Conservation (phyloP, 1,140 invertebrate genomes). For the Plutomurus gul region DNA sequence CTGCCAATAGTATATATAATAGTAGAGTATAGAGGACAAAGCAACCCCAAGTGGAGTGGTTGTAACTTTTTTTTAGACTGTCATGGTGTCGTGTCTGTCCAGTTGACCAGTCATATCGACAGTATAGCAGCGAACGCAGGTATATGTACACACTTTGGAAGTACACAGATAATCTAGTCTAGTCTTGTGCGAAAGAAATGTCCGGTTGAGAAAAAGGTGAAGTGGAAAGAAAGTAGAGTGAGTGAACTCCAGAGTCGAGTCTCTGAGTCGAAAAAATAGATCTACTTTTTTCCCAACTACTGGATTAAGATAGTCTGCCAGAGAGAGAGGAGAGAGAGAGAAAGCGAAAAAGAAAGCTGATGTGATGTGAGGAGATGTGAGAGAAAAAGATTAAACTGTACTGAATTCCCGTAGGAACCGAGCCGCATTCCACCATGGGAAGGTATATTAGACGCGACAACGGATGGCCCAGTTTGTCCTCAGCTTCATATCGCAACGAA, state of each 20-base stretch:
- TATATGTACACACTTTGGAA: too few relatives aligned
- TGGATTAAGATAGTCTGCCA: too few relatives aligned
- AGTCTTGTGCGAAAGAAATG: too few relatives aligned
- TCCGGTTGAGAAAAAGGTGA: too few relatives aligned
- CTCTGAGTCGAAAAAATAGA: too few relatives aligned
- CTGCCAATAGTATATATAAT: too few relatives aligned
- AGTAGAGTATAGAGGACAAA: too few relatives aligned
- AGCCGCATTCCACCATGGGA: constrained; percentile 65
- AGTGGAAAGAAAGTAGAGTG: too few relatives aligned
- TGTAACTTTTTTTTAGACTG: neutral
- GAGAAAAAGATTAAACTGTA: constrained; percentile 15
- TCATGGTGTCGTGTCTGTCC: neutral
- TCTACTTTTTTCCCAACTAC: too few relatives aligned
- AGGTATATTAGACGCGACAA: constrained; percentile 64
- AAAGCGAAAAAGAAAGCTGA: neutral
- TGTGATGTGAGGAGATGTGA: neutral
- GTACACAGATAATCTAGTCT: too few relatives aligned
- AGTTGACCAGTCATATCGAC: neutral
- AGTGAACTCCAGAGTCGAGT: too few relatives aligned
- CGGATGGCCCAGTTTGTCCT: constrained; percentile 69
- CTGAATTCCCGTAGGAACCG: constrained; percentile 60
- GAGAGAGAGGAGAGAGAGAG: neutral
- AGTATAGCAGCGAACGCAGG: too few relatives aligned
- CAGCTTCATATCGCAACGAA: constrained; percentile 61
- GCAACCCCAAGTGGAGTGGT: neutral